A percentile compares a stretch with the other conserved stretches of the same genome.
Evolutionary conservation across 2,113 vertebrate species (phyloP).

Genomic region (Halcyon malimbica): DNA sequence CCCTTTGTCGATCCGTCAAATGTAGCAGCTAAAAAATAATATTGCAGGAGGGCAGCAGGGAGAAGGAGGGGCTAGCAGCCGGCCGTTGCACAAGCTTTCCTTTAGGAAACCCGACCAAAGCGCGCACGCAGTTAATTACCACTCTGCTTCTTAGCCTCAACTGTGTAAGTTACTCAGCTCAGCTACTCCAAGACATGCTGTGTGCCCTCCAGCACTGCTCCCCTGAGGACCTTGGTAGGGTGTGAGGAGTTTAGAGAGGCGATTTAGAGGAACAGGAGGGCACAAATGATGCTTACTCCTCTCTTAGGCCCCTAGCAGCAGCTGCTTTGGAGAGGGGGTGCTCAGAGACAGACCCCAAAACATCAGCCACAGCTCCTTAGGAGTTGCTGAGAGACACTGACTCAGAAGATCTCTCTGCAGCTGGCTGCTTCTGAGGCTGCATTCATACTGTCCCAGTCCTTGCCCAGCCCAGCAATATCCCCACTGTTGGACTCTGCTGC

Average conservation of each 20-base stretch:
- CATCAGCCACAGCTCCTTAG: background rate
- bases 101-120: background rate
- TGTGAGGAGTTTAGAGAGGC: background rate
- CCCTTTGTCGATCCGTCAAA: background rate
- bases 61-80: background rate
- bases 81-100: background rate
- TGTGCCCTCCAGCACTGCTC: background rate
- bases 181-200: background rate
- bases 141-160: background rate
- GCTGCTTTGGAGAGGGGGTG: background rate
- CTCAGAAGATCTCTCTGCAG: background rate
- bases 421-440: background rate
- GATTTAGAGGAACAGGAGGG: background rate
- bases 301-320: background rate
- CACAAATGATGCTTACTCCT: background rate
- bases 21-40: background rate
- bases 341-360: background rate
- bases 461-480: background rate
- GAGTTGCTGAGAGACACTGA: background rate
- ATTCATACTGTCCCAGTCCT: background rate
- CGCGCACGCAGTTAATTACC: background rate
- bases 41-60: background rate
- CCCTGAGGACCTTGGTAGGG: background rate
- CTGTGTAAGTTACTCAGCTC: rapidly evolving
- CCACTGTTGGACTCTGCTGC: background rate